Evolutionary conservation across 2,113 vertebrate genomes (phyloP).

Genomic region (Ahaetulla prasina): DNA sequence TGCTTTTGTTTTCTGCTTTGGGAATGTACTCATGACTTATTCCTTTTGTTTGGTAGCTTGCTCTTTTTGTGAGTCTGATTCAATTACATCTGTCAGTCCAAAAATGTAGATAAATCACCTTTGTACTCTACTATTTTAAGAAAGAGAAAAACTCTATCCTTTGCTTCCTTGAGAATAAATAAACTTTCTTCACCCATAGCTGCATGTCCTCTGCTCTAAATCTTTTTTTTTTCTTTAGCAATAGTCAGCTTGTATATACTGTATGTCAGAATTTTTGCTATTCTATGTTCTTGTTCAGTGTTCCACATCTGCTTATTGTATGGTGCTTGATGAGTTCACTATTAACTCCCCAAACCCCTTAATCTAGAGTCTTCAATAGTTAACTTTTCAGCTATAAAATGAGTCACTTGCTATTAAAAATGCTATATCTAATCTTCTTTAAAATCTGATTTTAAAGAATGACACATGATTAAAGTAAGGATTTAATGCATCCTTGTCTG

Average conservation of each 20-base stretch:
- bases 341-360: conserved; percentile 56
- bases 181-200: neutral
- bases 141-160: neutral
- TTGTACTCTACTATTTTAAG: neutral
- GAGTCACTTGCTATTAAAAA: conserved; percentile 42
- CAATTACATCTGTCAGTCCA: neutral
- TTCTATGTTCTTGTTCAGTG: conserved; percentile 63
- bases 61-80: neutral
- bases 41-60: neutral
- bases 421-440: conserved; percentile 15
- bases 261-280: conserved; percentile 58
- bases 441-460: conserved; percentile 34
- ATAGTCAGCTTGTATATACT: conserved; percentile 51
- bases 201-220: neutral
- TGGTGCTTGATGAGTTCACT: conserved; percentile 36
- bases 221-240: neutral
- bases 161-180: neutral
- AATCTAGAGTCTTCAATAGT: conserved; percentile 60
- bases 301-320: conserved; percentile 62
- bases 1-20: neutral
- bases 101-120: neutral
- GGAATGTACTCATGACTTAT: neutral
- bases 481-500: neutral
- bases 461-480: conserved; percentile 21
- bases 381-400: conserved; percentile 54